phyloP scores from a whole-genome alignment of 2,888 invertebrate genomes.

The Eudasyphora cyanicolor region DNA sequence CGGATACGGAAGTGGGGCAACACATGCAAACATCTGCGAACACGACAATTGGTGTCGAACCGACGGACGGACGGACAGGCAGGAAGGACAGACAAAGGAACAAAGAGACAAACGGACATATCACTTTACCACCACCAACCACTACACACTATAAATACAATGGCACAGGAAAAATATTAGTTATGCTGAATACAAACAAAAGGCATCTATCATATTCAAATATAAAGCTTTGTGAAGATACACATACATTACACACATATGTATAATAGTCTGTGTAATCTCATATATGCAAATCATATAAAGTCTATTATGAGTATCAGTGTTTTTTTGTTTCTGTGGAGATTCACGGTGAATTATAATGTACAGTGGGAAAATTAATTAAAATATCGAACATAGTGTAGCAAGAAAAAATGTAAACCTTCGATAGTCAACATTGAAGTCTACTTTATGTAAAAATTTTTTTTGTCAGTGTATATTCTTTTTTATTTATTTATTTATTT shows the following conservation, averaged over 20 bases:
- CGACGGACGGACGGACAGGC: not conserved
- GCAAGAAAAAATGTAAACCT: too few relatives aligned
- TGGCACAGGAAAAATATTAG: conserved; percentile 25
- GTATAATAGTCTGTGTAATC: not conserved
- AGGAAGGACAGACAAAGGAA: not conserved
- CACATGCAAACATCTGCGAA: not conserved
- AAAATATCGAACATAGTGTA: too few relatives aligned
- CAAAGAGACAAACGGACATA: conserved; percentile 27
- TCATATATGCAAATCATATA: conserved; percentile 10
- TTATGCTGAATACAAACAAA: conserved; percentile 27
- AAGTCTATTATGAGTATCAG: conserved; percentile 30
- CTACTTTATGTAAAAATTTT: too few relatives aligned
- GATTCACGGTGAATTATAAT: too few relatives aligned
- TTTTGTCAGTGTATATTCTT: too few relatives aligned
- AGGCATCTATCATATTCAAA: conserved; percentile 23
- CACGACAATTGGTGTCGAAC: not conserved
- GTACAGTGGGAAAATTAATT: too few relatives aligned
- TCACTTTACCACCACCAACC: conserved; percentile 23
- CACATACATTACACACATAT: not conserved
- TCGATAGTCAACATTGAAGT: too few relatives aligned
- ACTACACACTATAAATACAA: too few relatives aligned
- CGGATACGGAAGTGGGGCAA: conserved; percentile 4
- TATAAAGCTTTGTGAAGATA: too few relatives aligned
- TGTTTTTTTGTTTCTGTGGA: conserved; percentile 2
- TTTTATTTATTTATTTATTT: too few relatives aligned